Conservation (phyloP, 2,888 invertebrate genomes). For the Hipparchia sbordonii region DNA sequence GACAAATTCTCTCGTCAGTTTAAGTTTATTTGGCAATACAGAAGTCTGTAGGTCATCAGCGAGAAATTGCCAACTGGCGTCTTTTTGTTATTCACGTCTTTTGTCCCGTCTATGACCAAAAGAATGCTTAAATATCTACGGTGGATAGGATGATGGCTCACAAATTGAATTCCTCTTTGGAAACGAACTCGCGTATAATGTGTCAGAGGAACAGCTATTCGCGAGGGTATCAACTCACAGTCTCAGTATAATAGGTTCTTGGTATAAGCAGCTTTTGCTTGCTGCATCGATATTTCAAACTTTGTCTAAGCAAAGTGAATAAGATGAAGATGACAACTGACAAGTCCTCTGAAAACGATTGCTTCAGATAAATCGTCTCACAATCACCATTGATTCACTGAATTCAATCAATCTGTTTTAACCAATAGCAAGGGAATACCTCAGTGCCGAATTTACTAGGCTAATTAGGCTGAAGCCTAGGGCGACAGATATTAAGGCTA, state of each 20-base stretch:
- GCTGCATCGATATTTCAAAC: constrained; percentile 13
- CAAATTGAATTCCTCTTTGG: constrained; percentile 39
- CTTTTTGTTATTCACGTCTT: neutral
- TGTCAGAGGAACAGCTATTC: constrained; percentile 39
- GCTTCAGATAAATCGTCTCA: too few species aligned
- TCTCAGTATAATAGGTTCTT: constrained; percentile 37
- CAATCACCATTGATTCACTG: too few species aligned
- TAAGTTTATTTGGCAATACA: too few species aligned
- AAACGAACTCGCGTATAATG: constrained; percentile 36
- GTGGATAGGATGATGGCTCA: constrained; percentile 52
- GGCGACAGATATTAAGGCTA: too few species aligned
- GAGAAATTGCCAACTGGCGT: neutral
- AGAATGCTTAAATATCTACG: neutral
- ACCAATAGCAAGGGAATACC: too few species aligned
- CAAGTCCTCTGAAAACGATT: too few species aligned
- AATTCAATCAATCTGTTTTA: too few species aligned
- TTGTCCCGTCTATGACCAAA: neutral
- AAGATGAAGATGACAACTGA: too few species aligned
- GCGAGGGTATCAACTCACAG: constrained; percentile 30
- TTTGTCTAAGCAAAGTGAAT: neutral
- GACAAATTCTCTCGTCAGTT: too few species aligned
- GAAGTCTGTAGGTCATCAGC: too few species aligned
- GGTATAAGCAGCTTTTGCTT: constrained; percentile 29
- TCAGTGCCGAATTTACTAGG: too few species aligned
- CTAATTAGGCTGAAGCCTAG: too few species aligned